phyloP scores from a whole-genome alignment of 2,888 invertebrate species.

The Ecliptopera silaceata region DNA sequence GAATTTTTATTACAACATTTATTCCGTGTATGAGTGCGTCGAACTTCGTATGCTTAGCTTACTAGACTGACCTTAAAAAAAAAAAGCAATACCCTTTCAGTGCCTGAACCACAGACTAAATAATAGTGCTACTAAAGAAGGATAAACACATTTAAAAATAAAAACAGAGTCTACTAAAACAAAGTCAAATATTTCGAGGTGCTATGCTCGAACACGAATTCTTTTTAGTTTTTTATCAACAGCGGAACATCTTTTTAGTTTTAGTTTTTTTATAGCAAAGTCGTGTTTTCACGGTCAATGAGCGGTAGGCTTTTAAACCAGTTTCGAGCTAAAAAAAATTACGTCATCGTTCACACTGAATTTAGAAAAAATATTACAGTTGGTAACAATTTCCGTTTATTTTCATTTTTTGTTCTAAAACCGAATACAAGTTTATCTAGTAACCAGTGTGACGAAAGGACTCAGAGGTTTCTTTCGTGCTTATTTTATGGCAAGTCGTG shows the following conservation, averaged over 20 bases:
- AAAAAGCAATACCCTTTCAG: no score
- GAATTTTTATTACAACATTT: no score
- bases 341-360: conserved; percentile 1
- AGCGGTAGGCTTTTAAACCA: conserved; percentile 9
- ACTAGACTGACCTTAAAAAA: no score
- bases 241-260: conserved; percentile 22
- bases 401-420: no score
- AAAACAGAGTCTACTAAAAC: conserved; percentile 3
- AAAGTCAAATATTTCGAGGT: conserved; percentile 3
- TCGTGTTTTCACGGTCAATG: conserved; percentile 32
- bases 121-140: no score
- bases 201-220: conserved; percentile 15
- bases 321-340: neutral
- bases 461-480: neutral
- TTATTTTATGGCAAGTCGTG: neutral
- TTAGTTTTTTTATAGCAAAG: conserved; percentile 26
- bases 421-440: no score
- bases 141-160: neutral
- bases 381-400: neutral
- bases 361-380: neutral
- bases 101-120: no score
- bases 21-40: no score
- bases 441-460: neutral
- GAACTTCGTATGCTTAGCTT: no score
- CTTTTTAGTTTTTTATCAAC: conserved; percentile 22